These are phyloP conservation scores for Meloidogyne chitwoodi DNA, from an alignment of 1,140 invertebrate species.

Conservation along the genomic window DNA sequence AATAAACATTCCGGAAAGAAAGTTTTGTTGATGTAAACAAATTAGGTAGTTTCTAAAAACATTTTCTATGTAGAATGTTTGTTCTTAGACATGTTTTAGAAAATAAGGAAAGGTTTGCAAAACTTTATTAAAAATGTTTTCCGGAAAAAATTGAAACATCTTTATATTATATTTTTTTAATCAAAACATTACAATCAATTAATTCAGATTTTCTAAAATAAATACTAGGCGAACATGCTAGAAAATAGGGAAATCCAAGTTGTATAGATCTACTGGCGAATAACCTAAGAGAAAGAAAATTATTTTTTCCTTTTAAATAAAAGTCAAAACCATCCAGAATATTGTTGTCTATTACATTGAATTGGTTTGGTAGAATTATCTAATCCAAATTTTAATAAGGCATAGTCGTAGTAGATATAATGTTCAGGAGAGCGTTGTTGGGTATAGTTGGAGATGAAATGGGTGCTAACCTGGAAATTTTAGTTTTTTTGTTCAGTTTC, in stretches of 20 bases:
- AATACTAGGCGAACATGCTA: conserved; percentile 32
- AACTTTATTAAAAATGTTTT: no score
- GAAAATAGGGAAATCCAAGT: conserved; percentile 32
- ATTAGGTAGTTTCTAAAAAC: no score
- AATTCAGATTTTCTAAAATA: conserved; percentile 8
- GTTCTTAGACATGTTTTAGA: no score
- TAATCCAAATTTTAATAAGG: not conserved
- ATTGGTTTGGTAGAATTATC: not conserved
- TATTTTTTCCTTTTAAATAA: no score
- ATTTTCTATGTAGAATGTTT: no score
- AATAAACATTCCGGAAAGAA: no score
- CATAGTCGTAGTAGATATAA: conserved; percentile 19
- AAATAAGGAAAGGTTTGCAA: no score
- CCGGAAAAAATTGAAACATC: no score
- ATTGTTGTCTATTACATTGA: not conserved
- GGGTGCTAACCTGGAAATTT: conserved; percentile 3
- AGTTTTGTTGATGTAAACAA: no score
- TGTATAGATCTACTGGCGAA: conserved; percentile 19
- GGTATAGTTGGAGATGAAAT: conserved; percentile 22
- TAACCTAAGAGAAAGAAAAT: not conserved
- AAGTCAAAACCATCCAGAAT: conserved; percentile 4
- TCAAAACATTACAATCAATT: conserved; percentile 10
- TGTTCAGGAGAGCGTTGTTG: conserved; percentile 6
- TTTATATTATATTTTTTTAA: not conserved
- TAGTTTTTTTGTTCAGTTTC: no score